phyloP scores from a whole-genome alignment of 2,888 invertebrate genomes.

The Lithophane socia region DNA sequence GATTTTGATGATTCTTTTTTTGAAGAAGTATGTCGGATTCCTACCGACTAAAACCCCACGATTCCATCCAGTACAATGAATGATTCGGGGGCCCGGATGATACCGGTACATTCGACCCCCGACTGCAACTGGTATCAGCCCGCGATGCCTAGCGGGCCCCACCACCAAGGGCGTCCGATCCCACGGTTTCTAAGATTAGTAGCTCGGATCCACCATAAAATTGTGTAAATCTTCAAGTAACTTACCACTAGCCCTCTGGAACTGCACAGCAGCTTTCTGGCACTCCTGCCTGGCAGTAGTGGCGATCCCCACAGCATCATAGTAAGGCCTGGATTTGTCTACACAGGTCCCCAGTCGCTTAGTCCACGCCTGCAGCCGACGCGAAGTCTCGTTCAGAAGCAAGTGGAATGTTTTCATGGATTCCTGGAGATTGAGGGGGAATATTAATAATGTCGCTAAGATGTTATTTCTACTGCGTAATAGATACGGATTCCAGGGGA shows the following conservation, averaged over 20 bases:
- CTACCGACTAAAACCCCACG: not conserved
- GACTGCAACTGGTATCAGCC: too few relatives aligned
- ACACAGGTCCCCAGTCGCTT: conserved; percentile 96
- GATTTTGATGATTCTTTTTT: too few relatives aligned
- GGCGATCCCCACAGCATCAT: conserved; percentile 95
- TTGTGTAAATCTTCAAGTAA: conserved; percentile 7
- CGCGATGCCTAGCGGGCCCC: too few relatives aligned
- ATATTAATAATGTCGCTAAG: not conserved
- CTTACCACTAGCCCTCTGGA: conserved; percentile 96
- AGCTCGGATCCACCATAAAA: not conserved
- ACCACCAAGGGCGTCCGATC: not conserved
- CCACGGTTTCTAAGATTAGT: not conserved
- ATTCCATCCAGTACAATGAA: not conserved
- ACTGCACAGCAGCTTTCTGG: conserved; percentile 97
- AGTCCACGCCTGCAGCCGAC: conserved; percentile 94
- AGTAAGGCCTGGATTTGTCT: conserved; percentile 97
- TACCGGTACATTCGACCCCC: too few relatives aligned
- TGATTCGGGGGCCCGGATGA: not conserved
- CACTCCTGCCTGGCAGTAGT: conserved; percentile 95
- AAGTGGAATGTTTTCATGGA: conserved; percentile 97
- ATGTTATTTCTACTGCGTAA: too few relatives aligned
- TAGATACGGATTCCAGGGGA: too few relatives aligned
- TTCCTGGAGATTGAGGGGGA: conserved; percentile 91
- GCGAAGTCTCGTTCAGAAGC: conserved; percentile 95
- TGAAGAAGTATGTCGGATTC: not conserved